Percentiles rank a stretch among this genome's conserved stretches.
These are phyloP conservation scores for Phalacrocorax carbo DNA, from an alignment of 2,113 vertebrate species.

Conservation along the genomic window DNA sequence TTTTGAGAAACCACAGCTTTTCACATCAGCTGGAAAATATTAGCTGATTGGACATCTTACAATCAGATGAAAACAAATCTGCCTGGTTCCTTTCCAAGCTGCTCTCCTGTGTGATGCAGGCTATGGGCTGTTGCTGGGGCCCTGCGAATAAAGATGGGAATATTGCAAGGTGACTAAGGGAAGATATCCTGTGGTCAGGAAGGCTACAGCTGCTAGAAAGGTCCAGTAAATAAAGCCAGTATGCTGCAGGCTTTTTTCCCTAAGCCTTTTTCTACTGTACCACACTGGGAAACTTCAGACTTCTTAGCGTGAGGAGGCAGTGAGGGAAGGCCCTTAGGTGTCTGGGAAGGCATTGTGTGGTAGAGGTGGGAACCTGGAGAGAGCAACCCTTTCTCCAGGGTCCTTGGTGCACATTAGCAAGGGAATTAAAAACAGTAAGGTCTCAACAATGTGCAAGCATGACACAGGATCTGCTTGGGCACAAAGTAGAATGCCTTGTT, in stretches of 20 bases:
- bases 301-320: not conserved
- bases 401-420: not conserved
- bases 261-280: not conserved
- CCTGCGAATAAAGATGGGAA: not conserved
- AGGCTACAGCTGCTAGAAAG: not conserved
- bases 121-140: not conserved
- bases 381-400: not conserved
- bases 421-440: not conserved
- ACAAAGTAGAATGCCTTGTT: not conserved
- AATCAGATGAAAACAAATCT: not conserved
- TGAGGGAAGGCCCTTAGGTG: not conserved
- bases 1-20: not conserved
- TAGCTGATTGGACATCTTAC: not conserved
- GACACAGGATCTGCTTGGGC: not conserved
- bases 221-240: not conserved
- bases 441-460: not conserved
- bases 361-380: not conserved
- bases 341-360: not conserved
- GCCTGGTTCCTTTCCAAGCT: not conserved
- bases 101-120: not conserved
- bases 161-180: not conserved
- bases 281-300: not conserved
- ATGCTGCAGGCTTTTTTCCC: not conserved
- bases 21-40: not conserved
- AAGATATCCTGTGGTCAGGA: not conserved